Base-by-base conservation (phyloP, 2,888 invertebrate species). In the Drosophila neutralis region DNA sequence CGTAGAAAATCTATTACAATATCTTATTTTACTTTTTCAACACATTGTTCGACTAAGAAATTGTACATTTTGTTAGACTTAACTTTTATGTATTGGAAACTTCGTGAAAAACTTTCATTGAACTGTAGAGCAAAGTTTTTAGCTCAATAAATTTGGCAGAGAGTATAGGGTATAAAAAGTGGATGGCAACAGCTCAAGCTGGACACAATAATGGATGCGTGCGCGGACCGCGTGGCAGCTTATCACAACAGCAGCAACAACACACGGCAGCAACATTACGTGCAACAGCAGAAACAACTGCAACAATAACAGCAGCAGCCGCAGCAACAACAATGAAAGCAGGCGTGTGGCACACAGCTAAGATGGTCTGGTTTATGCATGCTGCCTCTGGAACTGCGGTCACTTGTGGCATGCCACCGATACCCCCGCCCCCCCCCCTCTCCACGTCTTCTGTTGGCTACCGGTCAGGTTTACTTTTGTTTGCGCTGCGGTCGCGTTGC, bases 361-460 rank as follows among this genome's bases (percentile, higher is more conserved):
- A 85, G 84, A 85, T 82, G 82, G 75, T 79, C 69, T 87, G 83
- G 73, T 83, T 89, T 83, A 89, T 84, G 84, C 68, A 69, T 80
- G 70, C 51, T 42, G 49, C 69, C 61, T 36, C 53, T 68, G 68
- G 51, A 69, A 49, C 80, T 83, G 85, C 78, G 90, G 90, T 84
- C 90, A 91, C 91, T 89, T 89, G 91, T 90, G 89, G 84, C 88
- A 89, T 87, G 79, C 74, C 71, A 65, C 66, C 57, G 13, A n/a
- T 33, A 1, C 15, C 6, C 5, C 27, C 18, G n/a, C n/a, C 2
- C 27, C 18, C n/a, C 27, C 2, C 13, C 7, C n/a, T 31, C 15
- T 3, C 57, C 2, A 0, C 1, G 21, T 24, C 53, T 24, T 13
- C 18, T 24, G 63, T 33, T 64, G 52, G 18, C 35, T 54, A 45